Evolutionary conservation across 2,797 vertebrate species (phyloP).

Genomic region (Chrysocyon brachyurus): DNA sequence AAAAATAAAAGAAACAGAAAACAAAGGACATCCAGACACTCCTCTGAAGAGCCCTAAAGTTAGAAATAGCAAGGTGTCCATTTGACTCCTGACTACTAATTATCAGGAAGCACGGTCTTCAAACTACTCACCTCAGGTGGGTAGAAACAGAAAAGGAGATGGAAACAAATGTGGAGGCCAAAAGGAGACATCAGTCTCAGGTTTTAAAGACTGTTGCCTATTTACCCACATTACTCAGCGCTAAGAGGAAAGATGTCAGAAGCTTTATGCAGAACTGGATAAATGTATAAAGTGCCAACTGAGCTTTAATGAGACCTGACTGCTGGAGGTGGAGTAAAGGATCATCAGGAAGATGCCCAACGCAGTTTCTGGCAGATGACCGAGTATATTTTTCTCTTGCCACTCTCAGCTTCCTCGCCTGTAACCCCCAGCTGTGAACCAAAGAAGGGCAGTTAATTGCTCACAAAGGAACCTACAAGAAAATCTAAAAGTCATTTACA

Average conservation of each 20-base stretch:
- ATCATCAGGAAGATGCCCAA: background rate
- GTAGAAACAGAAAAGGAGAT: constrained; percentile 14
- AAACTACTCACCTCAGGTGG: background rate
- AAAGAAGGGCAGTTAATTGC: constrained; percentile 38
- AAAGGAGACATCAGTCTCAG: background rate
- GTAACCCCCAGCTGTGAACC: constrained; percentile 14
- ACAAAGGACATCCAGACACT: background rate
- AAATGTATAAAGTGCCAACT: background rate
- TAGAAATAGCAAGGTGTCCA: background rate
- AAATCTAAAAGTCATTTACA: constrained; percentile 59
- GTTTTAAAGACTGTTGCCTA: background rate
- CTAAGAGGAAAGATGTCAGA: constrained; percentile 36
- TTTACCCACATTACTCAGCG: background rate
- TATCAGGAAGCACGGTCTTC: background rate
- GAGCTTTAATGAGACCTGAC: background rate
- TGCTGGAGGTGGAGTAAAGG: background rate
- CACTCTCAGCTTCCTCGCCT: background rate
- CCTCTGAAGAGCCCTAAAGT: background rate
- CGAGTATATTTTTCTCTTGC: background rate
- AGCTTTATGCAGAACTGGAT: background rate
- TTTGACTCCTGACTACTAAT: constrained; percentile 35
- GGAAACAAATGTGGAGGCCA: background rate
- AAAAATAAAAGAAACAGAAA: background rate
- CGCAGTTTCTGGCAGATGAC: background rate
- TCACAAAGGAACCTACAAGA: constrained; percentile 45